phyloP scores from a whole-genome alignment of 2,888 invertebrate species.

The Sesia apiformis region DNA sequence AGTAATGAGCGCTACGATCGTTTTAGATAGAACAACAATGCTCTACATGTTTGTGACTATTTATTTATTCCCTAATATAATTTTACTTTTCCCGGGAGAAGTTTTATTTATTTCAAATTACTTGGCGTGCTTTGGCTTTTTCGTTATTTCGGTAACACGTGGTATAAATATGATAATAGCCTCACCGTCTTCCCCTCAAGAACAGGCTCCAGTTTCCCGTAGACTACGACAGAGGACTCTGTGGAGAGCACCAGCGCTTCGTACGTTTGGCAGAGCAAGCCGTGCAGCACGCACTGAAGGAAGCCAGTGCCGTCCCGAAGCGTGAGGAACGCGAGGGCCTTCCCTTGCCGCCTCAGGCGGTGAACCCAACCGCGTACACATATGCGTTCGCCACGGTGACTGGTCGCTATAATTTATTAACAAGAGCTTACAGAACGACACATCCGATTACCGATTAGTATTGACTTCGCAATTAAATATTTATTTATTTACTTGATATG shows the following conservation, averaged over 20 bases:
- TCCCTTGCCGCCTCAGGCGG: conserved; percentile 94
- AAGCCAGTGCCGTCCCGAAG: conserved; percentile 97
- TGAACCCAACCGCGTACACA: conserved; percentile 97
- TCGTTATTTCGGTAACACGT: too few relatives aligned
- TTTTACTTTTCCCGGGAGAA: too few relatives aligned
- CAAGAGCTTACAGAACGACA: too few relatives aligned
- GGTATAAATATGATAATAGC: neutral
- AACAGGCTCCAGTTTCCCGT: conserved; percentile 86
- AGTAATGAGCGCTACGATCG: too few relatives aligned
- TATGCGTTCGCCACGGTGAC: conserved; percentile 81
- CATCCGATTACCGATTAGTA: too few relatives aligned
- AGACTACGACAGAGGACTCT: conserved; percentile 90
- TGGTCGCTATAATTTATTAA: conserved; percentile 36
- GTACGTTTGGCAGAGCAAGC: conserved; percentile 91
- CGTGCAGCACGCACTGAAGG: conserved; percentile 92
- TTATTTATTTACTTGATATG: too few relatives aligned
- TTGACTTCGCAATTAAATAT: too few relatives aligned
- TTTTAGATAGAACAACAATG: too few relatives aligned
- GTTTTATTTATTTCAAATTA: too few relatives aligned
- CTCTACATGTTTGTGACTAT: too few relatives aligned
- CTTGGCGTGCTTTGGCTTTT: too few relatives aligned
- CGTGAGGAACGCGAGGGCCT: conserved; percentile 92
- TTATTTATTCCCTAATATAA: too few relatives aligned
- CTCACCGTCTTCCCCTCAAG: conserved; percentile 93
- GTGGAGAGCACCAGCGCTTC: conserved; percentile 91